Conservation (phyloP, 1,140 invertebrate species). For the Hyles euphorbiae region DNA sequence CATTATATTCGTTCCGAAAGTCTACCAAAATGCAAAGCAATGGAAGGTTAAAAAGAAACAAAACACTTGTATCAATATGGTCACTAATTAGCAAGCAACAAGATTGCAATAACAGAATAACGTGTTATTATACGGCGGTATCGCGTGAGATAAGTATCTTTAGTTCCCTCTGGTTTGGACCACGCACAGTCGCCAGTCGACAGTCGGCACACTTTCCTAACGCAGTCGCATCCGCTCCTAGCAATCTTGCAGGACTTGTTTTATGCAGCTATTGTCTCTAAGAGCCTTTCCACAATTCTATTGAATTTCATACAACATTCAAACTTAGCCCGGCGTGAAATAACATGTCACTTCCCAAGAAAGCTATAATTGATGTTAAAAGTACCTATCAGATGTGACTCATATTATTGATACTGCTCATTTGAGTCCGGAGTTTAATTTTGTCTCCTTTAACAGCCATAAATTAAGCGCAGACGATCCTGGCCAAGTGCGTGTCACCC, state of each 20-base stretch:
- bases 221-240: conserved; percentile 50
- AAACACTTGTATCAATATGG: background rate
- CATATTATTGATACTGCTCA: too few species aligned
- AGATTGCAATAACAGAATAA: too few species aligned
- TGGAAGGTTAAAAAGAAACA: background rate
- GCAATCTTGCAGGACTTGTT: conserved; percentile 45
- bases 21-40: too few species aligned
- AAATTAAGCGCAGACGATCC: background rate
- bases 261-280: conserved; percentile 24
- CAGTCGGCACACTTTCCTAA: conserved; percentile 59
- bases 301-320: background rate
- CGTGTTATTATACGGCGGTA: conserved; percentile 6
- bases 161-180: conserved; percentile 22
- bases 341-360: too few species aligned
- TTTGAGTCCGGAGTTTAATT: background rate
- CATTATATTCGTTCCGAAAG: too few species aligned
- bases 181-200: conserved; percentile 20
- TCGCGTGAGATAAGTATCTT: conserved; percentile 29
- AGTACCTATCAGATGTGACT: too few species aligned
- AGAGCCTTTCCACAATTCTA: background rate
- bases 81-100: background rate
- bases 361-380: too few species aligned
- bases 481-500: conserved; percentile 19
- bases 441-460: conserved; percentile 9
- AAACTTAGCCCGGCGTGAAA: too few species aligned